Percentiles rank a stretch among this genome's conserved stretches.
Conservation (phyloP, 2,797 vertebrate genomes). For the Micromesistius poutassou region DNA sequence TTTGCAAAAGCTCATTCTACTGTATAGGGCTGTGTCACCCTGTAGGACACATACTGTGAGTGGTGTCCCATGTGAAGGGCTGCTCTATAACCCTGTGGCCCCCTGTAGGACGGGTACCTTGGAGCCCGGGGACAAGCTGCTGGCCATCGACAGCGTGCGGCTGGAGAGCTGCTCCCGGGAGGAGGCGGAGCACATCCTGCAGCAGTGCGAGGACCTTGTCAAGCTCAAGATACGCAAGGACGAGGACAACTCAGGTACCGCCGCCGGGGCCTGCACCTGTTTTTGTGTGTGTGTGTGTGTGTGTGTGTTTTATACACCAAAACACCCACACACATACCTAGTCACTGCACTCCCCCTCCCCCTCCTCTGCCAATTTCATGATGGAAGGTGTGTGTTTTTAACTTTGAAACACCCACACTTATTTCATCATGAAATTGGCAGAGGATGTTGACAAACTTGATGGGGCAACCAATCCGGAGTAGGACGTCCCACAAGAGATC, state of each 20-base stretch:
- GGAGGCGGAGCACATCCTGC: conserved; percentile 91
- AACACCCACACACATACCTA: neutral
- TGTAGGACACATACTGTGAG: too few relatives aligned
- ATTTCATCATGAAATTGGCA: too few relatives aligned
- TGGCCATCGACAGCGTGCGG: conserved; percentile 94
- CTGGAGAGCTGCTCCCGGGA: conserved; percentile 92
- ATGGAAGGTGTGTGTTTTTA: too few relatives aligned
- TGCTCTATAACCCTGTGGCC: neutral
- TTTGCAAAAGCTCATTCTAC: too few relatives aligned
- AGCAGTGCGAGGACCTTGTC: conserved; percentile 93
- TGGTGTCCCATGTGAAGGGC: too few relatives aligned
- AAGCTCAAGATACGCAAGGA: conserved; percentile 97
- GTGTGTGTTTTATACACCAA: neutral
- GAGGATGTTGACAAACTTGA: too few relatives aligned
- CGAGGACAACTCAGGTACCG: conserved; percentile 92
- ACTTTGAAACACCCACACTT: too few relatives aligned
- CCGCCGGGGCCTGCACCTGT: neutral
- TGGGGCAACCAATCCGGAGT: too few relatives aligned
- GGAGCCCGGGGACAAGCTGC: conserved; percentile 92
- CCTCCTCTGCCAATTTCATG: too few relatives aligned
- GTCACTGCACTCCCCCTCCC: too few relatives aligned
- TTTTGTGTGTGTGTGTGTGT: conserved; percentile 16
- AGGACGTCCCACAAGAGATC: too few relatives aligned
- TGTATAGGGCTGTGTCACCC: too few relatives aligned
- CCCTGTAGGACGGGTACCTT: conserved; percentile 86